Base-by-base conservation (phyloP, 2,797 vertebrate genomes). In the Fistularia tabacaria region DNA sequence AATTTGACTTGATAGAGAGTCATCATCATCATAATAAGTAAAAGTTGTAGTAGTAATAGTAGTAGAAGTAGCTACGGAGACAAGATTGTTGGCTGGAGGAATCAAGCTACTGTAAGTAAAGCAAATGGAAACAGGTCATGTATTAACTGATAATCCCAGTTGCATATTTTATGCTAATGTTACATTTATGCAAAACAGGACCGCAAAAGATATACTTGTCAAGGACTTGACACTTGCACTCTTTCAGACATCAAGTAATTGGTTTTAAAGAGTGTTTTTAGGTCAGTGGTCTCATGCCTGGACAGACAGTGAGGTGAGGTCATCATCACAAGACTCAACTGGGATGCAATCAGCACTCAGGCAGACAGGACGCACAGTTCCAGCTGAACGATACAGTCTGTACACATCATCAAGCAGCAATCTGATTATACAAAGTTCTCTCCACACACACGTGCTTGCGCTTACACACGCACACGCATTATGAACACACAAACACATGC, bases 361-460 rank as follows among this genome's bases (percentile, higher is more conserved):
- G 75, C 79, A 69, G 59, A 76, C 45, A 51, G 64, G 64, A 74
- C 47, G 9, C 38, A 45, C 52, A 64, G 69, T 64, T 81, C 81
- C 72, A 76, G 59, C 75, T 79, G 76, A 84, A 73, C 67, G 60
- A 67, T 65, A 65, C 67, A 61, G 62, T 69, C 40, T 10, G 41
- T 40, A 41, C 40, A 51, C 58, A 59, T 66, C 57, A 66, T 60
- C 69, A 56, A 59, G 47, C 71, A 59, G 36, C 6, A 13, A 54
- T 54, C 15, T 15, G 1, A 71, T 43, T 40, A 46, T 36, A 52
- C 59, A 52, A 49, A 45, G 45, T 49, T 43, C 37, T 38, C 14
- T 40, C 38, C 13, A 42, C 6, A 57, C 25, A 8, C 14, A 38
- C 44, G 40, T 13, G 56, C 39, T 38, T 37, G 9, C 5, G 3